Evolutionary conservation across 2,888 invertebrate genomes (phyloP), one percentile per base, ranked within the genome.

Genomic region (Spodoptera picta): DNA sequence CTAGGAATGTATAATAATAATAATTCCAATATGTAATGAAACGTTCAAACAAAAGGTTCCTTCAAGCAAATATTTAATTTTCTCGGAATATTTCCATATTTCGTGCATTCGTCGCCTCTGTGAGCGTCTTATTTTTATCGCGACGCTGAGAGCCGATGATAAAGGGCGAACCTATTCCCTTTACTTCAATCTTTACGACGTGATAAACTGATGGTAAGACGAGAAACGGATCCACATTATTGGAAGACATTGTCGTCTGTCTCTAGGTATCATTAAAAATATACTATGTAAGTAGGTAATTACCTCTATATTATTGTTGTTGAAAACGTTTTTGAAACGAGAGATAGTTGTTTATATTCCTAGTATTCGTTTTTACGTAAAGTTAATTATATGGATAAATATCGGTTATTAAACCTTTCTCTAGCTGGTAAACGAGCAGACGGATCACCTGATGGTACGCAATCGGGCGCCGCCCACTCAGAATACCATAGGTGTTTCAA

Each of bases 171-270:
- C 51, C 52, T 59, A 54, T 63, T 45, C 44, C 46, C 44, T 56
- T 62, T 44, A 47, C 64, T 69, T 58, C 59, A 61, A 67, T 61
- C 66, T 77, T 77, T 77, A 77, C 56, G 72, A 69, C 46, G 69
- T 65, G 68, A 69, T 77, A 77, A 77, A 69, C 63, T 11, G 41
- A 47, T 42, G 53, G 19, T 52, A 60, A 58, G 62, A 49, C 60
- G 57, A 50, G 50, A 52, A 54, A 54, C 9, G 51, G 41, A 58
- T 59, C 31, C 9, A 45, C 44, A 51, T 60, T 51, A 10, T 44
- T 60, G 46, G 52, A 44, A 72, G 66, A 69, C 66, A 69, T 61
- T 64, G 14, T 42, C 2, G 23, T 60, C 14, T 60, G n/a, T 36
- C 49, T 31, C 4, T 14, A 31, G 43, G 48, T 44, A 44, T n/a